Base-by-base conservation (phyloP, 2,113 vertebrate genomes). In the Monopterus albus region DNA sequence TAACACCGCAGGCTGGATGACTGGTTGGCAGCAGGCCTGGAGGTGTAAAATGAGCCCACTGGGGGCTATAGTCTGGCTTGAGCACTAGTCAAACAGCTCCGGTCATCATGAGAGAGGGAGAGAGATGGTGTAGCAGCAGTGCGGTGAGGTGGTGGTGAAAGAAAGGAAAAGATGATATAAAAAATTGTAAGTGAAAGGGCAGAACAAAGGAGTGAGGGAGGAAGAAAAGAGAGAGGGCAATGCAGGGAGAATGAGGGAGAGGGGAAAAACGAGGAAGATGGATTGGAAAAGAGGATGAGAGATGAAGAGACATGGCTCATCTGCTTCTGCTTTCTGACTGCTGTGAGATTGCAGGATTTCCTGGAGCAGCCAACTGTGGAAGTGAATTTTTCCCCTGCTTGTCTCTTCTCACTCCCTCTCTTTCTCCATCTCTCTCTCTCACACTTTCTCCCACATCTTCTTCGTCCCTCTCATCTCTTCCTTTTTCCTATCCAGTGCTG, bases 261-360 rank as follows among this genome's bases (percentile, higher is more conserved):
- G 46, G 31, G 74, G 50, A 55, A 65, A 64, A 65, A 43, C 56
- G 64, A 78, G 70, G 52, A 82, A 82, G 80, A 86, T 55, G 78
- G 75, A 82, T 82, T 40, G 74, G 75, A 75, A 35, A 52, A 56
- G 64, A 59, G 63, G 26, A 68, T 70, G 60, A 88, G 78, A 77
- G 83, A 88, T 75, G 75, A 78, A 82, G 65, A 87, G 89, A 81
- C 89, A 90, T 75, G 88, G 88, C 87, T 91, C 88, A 90, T 89
- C 88, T 91, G 87, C 85, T 82, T 72, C 88, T 85, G 72, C 78
- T 89, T 78, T 73, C 79, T 74, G 75, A 78, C 86, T 73, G 82
- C 60, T 53, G 73, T 36, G 73, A 91, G 76, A 91, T 91, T 92
- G 88, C 84, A 86, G 89, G 89, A 92, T 92, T 91, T 92, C 91